These are phyloP conservation scores for Conus ventricosus DNA, from an alignment of 1,140 invertebrate species.

Conservation along the genomic window DNA sequence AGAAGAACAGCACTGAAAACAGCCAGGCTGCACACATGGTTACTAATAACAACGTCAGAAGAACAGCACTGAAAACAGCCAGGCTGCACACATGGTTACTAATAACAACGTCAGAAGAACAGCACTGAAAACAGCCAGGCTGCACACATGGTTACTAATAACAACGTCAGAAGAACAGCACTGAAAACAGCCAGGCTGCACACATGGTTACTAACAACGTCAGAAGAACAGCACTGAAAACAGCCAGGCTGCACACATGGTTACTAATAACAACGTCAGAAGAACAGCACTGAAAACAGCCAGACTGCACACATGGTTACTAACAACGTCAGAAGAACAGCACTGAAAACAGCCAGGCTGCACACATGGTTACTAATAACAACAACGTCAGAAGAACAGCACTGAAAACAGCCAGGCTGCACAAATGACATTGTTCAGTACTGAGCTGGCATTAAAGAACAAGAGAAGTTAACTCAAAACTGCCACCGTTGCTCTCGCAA, in stretches of 20 bases:
- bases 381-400: too few species aligned
- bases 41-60: too few species aligned
- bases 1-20: neutral
- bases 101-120: too few species aligned
- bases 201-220: neutral
- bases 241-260: conserved; percentile 66
- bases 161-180: too few species aligned
- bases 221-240: neutral
- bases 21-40: conserved; percentile 66
- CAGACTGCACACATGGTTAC: conserved; percentile 61
- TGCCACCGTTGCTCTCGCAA: too few species aligned
- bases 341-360: conserved; percentile 71
- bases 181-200: conserved; percentile 71
- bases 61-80: conserved; percentile 56
- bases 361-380: neutral
- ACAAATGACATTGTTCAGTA: too few species aligned
- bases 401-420: too few species aligned
- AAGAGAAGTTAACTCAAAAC: too few species aligned
- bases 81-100: conserved; percentile 56
- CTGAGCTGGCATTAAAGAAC: too few species aligned
- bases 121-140: conserved; percentile 69
- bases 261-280: too few species aligned
- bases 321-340: too few species aligned
- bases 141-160: conserved; percentile 31
- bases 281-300: conserved; percentile 48